Conservation (phyloP, 2,888 invertebrate species). For the Drosophila colorata region DNA sequence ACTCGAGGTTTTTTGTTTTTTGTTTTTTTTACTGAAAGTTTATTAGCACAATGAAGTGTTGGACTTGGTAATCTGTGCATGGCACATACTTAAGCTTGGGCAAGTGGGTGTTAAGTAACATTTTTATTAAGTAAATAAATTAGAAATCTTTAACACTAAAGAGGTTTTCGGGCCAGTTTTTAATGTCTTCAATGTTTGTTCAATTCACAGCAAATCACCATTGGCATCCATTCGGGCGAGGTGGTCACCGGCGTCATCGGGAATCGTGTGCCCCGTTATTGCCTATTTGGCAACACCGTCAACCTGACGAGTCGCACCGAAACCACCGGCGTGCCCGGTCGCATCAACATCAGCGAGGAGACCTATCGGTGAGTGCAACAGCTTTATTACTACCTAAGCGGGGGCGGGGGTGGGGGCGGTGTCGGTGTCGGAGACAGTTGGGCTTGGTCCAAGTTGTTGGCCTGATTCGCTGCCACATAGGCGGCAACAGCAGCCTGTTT, state of each 20-base stretch:
- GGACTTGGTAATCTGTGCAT: constrained; percentile 29
- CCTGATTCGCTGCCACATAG: constrained; percentile 41
- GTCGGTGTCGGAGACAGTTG: constrained; percentile 20
- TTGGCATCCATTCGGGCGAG: constrained; percentile 97
- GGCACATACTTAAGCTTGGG: constrained; percentile 19
- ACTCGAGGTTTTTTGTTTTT: constrained; percentile 18
- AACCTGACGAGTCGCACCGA: constrained; percentile 97
- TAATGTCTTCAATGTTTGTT: constrained; percentile 6
- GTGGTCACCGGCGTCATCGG: constrained; percentile 98
- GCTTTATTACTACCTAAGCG: constrained; percentile 36
- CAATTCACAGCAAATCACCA: constrained; percentile 91
- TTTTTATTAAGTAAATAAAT: constrained; percentile 35
- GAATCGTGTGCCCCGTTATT: constrained; percentile 96
- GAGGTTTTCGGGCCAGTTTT: background rate
- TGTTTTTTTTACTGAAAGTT: constrained; percentile 47
- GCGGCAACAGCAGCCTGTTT: constrained; percentile 62
- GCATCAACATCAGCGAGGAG: constrained; percentile 96
- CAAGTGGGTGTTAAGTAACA: constrained; percentile 10
- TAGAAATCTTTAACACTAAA: constrained; percentile 7
- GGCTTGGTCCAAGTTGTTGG: constrained; percentile 1
- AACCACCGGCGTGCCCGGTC: constrained; percentile 95
- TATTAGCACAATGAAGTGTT: constrained; percentile 73
- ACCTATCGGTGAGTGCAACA: constrained; percentile 91
- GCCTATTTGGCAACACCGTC: constrained; percentile 97
- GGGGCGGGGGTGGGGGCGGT: constrained; percentile 23